These are phyloP conservation scores for Notocelia uddmanniana DNA, from an alignment of 2,888 invertebrate genomes.

Conservation along the genomic window DNA sequence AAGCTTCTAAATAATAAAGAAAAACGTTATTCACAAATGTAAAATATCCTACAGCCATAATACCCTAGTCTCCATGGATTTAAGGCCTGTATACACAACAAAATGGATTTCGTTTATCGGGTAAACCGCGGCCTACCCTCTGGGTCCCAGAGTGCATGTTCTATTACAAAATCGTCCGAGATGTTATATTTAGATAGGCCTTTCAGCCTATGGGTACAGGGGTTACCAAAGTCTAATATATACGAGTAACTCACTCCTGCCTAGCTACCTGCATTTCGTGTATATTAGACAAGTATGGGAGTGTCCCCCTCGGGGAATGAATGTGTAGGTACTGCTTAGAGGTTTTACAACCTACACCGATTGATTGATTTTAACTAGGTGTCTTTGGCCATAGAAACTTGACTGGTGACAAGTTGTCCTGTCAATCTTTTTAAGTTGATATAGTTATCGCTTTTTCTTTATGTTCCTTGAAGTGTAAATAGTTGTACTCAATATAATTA, in stretches of 20 bases:
- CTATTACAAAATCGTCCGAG: slow-evolving; percentile 40
- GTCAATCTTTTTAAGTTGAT: too few species aligned
- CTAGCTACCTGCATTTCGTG: too few species aligned
- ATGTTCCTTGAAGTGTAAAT: too few species aligned
- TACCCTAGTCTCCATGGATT: slow-evolving; percentile 3
- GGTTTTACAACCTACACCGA: too few species aligned
- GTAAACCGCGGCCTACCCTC: slow-evolving; percentile 24
- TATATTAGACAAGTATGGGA: too few species aligned
- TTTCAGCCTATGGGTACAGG: slow-evolving; percentile 25
- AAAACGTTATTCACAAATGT: neutral
- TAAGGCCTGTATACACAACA: slow-evolving; percentile 28
- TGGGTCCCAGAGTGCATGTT: slow-evolving; percentile 34
- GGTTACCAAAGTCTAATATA: neutral
- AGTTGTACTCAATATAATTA: too few species aligned
- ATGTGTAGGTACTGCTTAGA: too few species aligned
- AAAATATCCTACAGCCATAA: slow-evolving; percentile 9
- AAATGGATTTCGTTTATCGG: slow-evolving; percentile 40
- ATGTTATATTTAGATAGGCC: slow-evolving; percentile 36
- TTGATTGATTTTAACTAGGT: too few species aligned
- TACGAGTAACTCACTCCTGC: neutral
- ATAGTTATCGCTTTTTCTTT: too few species aligned
- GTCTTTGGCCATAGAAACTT: too few species aligned
- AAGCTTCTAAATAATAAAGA: neutral
- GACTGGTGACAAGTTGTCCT: too few species aligned
- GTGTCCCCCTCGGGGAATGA: too few species aligned